Evolutionary conservation across 2,113 vertebrate genomes (phyloP).

Genomic region (Empidonax alnorum): DNA sequence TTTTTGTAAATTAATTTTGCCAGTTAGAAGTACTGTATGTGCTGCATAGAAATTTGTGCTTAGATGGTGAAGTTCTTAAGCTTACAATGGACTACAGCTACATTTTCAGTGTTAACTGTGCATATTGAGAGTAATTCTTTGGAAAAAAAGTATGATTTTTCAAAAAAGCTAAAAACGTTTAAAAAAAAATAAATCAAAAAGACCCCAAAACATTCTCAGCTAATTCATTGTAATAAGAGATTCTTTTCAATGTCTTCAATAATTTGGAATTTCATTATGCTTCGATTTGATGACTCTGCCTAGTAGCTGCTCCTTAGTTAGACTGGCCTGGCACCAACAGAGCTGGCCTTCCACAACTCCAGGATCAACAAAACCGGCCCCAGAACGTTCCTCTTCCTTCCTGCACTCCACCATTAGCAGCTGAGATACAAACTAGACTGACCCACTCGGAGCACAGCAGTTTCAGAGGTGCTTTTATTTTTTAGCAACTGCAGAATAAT

Average conservation of each 20-base stretch:
- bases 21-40: constrained; percentile 79
- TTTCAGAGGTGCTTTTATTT: constrained; percentile 67
- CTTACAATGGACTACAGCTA: constrained; percentile 81
- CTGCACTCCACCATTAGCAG: constrained; percentile 43
- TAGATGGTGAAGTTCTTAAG: constrained; percentile 82
- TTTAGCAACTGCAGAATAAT: constrained; percentile 67
- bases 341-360: neutral
- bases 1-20: constrained; percentile 85
- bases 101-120: constrained; percentile 86
- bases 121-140: constrained; percentile 78
- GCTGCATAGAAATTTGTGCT: constrained; percentile 82
- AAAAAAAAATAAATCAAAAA: constrained; percentile 42
- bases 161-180: constrained; percentile 54
- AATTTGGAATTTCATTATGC: constrained; percentile 72
- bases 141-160: constrained; percentile 66
- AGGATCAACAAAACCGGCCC: neutral
- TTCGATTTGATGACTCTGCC: constrained; percentile 57
- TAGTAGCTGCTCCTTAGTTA: constrained; percentile 70
- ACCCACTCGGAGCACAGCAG: constrained; percentile 55
- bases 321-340: neutral
- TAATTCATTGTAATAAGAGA: constrained; percentile 50
- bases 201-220: constrained; percentile 33
- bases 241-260: constrained; percentile 66
- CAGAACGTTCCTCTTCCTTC: constrained; percentile 40
- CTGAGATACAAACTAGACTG: constrained; percentile 44